Evolutionary conservation across 1,140 invertebrate genomes (phyloP).

Genomic region (Nebria ingens): DNA sequence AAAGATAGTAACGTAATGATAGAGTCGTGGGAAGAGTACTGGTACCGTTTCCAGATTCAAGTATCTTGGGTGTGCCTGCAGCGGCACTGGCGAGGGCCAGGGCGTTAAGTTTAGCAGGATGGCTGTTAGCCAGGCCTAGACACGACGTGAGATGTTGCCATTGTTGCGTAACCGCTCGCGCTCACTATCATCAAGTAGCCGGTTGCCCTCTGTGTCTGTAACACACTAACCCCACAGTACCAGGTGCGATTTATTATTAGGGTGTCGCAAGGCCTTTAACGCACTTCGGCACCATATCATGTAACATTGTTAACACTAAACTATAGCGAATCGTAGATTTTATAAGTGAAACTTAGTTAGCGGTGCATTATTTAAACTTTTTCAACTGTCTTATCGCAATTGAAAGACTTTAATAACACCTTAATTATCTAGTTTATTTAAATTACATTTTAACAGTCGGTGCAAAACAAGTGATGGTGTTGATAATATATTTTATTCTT

Average conservation of each 20-base stretch:
- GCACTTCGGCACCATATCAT: neutral
- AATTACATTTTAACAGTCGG: too few relatives aligned
- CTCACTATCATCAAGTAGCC: neutral
- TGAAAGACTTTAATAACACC: too few relatives aligned
- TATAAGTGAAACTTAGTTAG: too few relatives aligned
- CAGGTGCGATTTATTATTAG: neutral
- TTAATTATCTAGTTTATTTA: too few relatives aligned
- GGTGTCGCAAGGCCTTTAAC: too few relatives aligned
- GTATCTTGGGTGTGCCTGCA: neutral
- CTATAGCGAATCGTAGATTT: too few relatives aligned
- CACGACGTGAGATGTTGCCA: neutral
- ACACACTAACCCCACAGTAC: neutral
- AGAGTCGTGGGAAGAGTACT: neutral
- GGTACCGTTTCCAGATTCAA: neutral
- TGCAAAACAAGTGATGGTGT: too few relatives aligned
- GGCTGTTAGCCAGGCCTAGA: neutral
- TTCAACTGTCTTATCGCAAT: too few relatives aligned
- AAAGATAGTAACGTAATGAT: neutral
- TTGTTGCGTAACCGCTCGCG: neutral
- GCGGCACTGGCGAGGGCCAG: too few relatives aligned
- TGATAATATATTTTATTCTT: too few relatives aligned
- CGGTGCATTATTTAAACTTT: too few relatives aligned
- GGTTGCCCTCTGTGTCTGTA: neutral
- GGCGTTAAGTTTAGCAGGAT: neutral
- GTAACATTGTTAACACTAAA: too few relatives aligned